phyloP scores from a whole-genome alignment of 2,797 vertebrate species.

The Malacoraja senta region DNA sequence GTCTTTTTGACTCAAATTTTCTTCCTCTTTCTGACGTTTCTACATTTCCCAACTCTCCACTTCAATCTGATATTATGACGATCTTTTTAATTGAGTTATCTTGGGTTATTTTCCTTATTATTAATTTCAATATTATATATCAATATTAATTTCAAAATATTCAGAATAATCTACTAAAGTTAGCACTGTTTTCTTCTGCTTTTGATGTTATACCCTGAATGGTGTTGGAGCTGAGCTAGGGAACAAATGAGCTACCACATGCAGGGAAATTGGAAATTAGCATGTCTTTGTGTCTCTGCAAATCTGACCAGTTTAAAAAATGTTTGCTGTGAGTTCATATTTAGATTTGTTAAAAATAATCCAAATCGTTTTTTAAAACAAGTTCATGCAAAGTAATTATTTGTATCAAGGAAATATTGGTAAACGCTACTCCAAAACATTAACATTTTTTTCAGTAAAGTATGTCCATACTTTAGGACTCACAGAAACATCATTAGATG shows the following conservation, averaged over 20 bases:
- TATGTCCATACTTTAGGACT: too few relatives aligned
- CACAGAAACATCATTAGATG: not conserved
- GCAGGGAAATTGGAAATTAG: not conserved
- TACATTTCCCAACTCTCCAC: not conserved
- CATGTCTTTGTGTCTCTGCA: not conserved
- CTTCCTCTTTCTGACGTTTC: not conserved
- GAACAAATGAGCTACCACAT: not conserved
- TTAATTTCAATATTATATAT: too few relatives aligned
- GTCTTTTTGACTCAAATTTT: not conserved
- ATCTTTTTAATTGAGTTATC: not conserved
- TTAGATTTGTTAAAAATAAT: not conserved
- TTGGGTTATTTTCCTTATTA: not conserved
- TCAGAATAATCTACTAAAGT: not conserved
- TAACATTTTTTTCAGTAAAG: not conserved
- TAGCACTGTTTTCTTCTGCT: slow-evolving; percentile 1
- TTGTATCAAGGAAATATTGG: not conserved
- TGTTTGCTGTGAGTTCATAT: not conserved
- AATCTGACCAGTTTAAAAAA: not conserved
- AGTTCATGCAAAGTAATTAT: slow-evolving; percentile 8
- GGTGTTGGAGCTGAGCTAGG: not conserved
- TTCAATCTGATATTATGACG: not conserved
- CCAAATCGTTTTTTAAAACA: not conserved
- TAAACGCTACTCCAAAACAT: not conserved
- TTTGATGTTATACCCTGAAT: not conserved
- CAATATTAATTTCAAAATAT: not conserved